Base-by-base conservation (phyloP, 1,140 invertebrate species). In the Tetraneura akinire region DNA sequence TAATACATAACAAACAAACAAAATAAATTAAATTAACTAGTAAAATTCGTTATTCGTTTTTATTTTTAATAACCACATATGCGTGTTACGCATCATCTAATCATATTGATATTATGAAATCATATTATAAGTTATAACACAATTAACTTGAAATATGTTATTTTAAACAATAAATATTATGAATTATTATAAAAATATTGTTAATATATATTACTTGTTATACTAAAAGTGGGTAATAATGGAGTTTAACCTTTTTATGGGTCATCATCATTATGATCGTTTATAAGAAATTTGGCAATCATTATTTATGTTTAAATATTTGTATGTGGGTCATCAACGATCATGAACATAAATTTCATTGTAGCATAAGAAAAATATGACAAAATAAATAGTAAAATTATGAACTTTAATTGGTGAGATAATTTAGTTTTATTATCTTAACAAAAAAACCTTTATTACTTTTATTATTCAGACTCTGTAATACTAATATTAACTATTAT, bases 261-360 rank as follows among this genome's bases (percentile, higher is more conserved):
- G 68, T 71, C 68, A 70, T 70, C 45, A 3, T 49, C 16, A 29
- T 51, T 8, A 14, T 10, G 14, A 37, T 37, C 3, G 8, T 37
- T n/a, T 71, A 11, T 71, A 29, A 51, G 45, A 51, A 71, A 51
- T 71, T 51, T 71, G 68, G 68, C 68, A 71, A 71, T 51, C 68
- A 51, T 51, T 14, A 23, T 68, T 66, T 66, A 37, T 68, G 66
- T 68, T 68, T 18, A 26, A 47, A 68, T 13, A 47, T 71, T 29
- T 51, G 9, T 71, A 71, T 71, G 68, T 71, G 26, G 45, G 68
- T 71, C 68, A 71, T 11, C 68, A 32, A 51, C 47, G 16, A 29
- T 37, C 32, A 37, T 29, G 26, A 51, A 51, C 47, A 23, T 71
- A 71, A 37, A 51, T 51, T 4, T 51, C 16, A 1, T 29, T 51